Conservation (phyloP, 2,113 vertebrate genomes). For the Plecotus auritus region DNA sequence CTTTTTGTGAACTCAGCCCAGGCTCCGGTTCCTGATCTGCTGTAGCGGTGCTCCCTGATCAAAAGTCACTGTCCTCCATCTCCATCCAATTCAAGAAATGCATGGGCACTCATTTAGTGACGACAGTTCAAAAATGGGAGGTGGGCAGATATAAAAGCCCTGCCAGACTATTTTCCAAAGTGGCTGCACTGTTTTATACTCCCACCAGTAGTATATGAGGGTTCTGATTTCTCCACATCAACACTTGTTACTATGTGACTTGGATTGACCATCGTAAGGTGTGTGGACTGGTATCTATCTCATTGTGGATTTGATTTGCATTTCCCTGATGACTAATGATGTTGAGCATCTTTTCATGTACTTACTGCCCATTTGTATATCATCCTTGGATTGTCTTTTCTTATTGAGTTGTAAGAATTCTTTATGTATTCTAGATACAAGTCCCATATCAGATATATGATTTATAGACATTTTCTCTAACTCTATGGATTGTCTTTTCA, state of each 20-base stretch:
- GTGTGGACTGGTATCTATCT: not conserved
- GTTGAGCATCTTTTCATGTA: not conserved
- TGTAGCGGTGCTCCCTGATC: slow-evolving; percentile 64
- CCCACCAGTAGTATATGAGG: not conserved
- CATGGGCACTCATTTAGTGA: not conserved
- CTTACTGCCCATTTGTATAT: not conserved
- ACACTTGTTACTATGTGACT: not conserved
- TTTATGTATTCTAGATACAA: not conserved
- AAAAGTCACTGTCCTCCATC: not conserved
- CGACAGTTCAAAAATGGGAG: not conserved
- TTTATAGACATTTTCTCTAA: not conserved
- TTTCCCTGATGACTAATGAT: not conserved
- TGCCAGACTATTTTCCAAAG: no score
- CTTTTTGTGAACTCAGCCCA: slow-evolving; percentile 4
- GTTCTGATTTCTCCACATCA: not conserved
- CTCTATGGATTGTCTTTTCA: not conserved
- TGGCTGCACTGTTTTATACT: no score
- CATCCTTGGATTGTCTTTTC: not conserved
- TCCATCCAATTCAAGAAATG: not conserved
- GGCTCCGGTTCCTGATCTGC: slow-evolving; percentile 55
- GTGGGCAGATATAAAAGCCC: not conserved
- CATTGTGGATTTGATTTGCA: not conserved
- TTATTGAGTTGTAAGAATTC: not conserved
- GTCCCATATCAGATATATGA: not conserved
- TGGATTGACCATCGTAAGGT: not conserved